Evolutionary conservation across 2,797 vertebrate species (phyloP).

Genomic region (Heteromormyrus szaboi): DNA sequence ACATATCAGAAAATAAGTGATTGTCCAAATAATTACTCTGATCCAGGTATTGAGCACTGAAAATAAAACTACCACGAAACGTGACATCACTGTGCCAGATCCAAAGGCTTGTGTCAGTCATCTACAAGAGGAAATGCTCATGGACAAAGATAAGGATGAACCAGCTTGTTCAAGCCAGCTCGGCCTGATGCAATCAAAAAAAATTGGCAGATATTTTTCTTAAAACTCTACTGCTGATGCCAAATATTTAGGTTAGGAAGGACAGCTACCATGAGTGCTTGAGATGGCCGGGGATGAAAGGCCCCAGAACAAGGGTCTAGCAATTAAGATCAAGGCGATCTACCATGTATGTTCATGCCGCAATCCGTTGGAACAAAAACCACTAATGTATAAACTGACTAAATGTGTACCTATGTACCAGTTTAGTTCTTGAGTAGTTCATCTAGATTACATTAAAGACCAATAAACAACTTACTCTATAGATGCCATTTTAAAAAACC

Average conservation of each 20-base stretch:
- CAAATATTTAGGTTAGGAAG: background rate
- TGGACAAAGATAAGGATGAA: background rate
- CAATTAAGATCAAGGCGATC: background rate
- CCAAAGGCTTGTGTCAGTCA: background rate
- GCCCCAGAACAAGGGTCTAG: background rate
- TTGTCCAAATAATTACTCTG: background rate
- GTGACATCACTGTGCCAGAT: background rate
- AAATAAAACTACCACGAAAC: background rate
- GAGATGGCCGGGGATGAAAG: background rate
- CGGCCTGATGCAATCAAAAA: background rate
- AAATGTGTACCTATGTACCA: background rate
- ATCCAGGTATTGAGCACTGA: background rate
- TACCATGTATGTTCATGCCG: background rate
- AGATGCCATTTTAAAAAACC: background rate
- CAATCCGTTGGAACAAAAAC: background rate
- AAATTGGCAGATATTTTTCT: background rate
- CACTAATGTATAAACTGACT: background rate
- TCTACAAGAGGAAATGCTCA: background rate
- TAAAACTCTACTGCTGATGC: background rate
- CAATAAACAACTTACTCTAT: background rate
- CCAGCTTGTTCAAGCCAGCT: background rate
- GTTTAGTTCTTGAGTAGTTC: background rate
- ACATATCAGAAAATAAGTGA: background rate
- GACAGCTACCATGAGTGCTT: background rate
- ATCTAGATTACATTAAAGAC: background rate